Percentiles rank a stretch among this genome's conserved stretches.
Conservation (phyloP, 2,113 vertebrate species). For the Sorex fumeus region DNA sequence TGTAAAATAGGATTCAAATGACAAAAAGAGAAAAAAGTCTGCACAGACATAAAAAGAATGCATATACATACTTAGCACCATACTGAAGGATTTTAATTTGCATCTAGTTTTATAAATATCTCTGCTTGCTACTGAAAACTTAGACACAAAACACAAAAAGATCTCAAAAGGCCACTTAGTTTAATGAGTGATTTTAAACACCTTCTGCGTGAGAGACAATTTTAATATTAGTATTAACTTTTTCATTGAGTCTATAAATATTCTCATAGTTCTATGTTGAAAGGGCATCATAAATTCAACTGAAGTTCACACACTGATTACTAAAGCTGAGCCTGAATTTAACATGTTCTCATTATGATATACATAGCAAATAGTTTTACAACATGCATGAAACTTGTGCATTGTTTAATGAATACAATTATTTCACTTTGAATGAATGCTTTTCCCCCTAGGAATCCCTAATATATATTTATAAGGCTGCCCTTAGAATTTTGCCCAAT, state of each 20-base stretch:
- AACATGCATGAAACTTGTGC: conserved; percentile 56
- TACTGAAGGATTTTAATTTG: neutral
- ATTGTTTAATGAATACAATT: conserved; percentile 67
- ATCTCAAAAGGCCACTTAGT: conserved; percentile 55
- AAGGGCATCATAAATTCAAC: conserved; percentile 59
- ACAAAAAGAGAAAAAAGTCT: neutral
- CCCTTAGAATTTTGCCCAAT: conserved; percentile 21
- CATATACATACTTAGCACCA: neutral
- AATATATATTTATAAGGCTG: neutral
- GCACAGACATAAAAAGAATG: too few species aligned
- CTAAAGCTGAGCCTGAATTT: conserved; percentile 76
- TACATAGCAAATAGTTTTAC: conserved; percentile 49
- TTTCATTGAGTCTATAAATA: conserved; percentile 71
- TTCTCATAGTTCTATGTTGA: conserved; percentile 37
- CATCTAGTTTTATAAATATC: conserved; percentile 50
- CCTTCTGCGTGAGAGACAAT: conserved; percentile 64
- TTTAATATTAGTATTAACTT: conserved; percentile 76
- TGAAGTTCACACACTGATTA: conserved; percentile 57
- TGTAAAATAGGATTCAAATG: conserved; percentile 33
- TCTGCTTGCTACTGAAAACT: conserved; percentile 59
- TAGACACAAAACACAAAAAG: conserved; percentile 64
- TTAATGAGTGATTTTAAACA: conserved; percentile 74
- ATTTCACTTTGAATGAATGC: conserved; percentile 60
- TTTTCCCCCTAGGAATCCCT: neutral
- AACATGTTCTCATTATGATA: conserved; percentile 60